phyloP scores from a whole-genome alignment of 2,888 invertebrate species.

The Sycophila texana region DNA sequence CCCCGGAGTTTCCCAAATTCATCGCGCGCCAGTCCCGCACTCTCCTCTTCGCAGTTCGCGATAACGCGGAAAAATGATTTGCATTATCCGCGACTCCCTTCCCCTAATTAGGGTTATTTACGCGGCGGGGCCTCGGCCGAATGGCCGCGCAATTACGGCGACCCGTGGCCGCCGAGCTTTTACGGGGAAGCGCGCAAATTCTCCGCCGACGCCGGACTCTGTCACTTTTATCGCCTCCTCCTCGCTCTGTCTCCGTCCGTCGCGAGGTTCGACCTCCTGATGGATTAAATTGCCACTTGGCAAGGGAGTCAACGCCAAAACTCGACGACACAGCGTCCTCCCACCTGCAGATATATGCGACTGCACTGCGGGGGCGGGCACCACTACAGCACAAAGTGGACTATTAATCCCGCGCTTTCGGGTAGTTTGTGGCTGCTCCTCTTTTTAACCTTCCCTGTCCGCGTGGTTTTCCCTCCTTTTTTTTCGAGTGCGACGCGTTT shows the following conservation, averaged over 20 bases:
- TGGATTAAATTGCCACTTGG: constrained; percentile 43
- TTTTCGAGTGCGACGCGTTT: neutral
- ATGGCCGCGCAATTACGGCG: neutral
- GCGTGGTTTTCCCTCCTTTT: neutral
- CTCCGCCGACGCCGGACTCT: constrained; percentile 4
- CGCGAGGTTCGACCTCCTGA: constrained; percentile 28
- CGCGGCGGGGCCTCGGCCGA: neutral
- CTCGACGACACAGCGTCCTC: constrained; percentile 3
- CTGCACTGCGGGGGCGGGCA: constrained; percentile 3
- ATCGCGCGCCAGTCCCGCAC: neutral
- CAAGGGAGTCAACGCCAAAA: constrained; percentile 19
- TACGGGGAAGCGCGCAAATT: constrained; percentile 6
- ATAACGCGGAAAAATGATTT: constrained; percentile 23
- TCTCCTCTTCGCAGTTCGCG: neutral
- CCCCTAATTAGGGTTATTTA: constrained; percentile 30
- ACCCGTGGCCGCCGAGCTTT: neutral
- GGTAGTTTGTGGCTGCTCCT: neutral
- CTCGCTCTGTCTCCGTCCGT: neutral
- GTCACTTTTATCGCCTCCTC: constrained; percentile 21
- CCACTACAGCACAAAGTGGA: constrained; percentile 17
- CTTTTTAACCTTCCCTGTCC: too few species aligned
- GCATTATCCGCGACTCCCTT: constrained; percentile 1
- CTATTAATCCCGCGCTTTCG: constrained; percentile 34
- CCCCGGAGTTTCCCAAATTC: neutral
- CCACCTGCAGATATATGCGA: neutral